Evolutionary conservation across 2,113 vertebrate genomes (phyloP).

Genomic region (Syngnathus scovelli): DNA sequence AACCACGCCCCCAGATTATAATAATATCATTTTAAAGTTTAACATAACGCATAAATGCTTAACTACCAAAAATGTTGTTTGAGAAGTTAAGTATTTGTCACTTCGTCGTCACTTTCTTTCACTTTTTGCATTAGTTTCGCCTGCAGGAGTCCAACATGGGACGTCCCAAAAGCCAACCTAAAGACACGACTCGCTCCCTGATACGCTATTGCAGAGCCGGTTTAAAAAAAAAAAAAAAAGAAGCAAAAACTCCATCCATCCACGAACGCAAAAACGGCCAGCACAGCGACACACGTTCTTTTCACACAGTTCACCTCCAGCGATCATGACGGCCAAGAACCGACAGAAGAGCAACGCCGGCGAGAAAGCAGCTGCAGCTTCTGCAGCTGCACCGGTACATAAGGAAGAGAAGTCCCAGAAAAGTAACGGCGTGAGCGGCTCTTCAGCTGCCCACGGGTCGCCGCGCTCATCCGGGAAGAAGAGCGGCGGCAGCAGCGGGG

Average conservation of each 20-base stretch:
- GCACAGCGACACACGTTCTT: neutral
- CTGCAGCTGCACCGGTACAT: constrained; percentile 9
- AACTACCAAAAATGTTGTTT: neutral
- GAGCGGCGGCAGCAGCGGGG: neutral
- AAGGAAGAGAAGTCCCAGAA: constrained; percentile 61
- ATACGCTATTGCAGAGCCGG: constrained; percentile 60
- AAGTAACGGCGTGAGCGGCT: constrained; percentile 39
- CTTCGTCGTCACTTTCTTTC: constrained; percentile 1
- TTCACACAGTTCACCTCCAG: neutral
- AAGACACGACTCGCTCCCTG: constrained; percentile 67
- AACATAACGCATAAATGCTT: neutral
- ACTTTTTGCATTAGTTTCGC: constrained; percentile 2
- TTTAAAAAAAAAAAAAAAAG: constrained; percentile 3
- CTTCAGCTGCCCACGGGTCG: constrained; percentile 36
- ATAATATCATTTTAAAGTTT: neutral
- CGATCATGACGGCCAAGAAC: constrained; percentile 66
- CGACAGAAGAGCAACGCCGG: constrained; percentile 53
- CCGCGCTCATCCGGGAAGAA: constrained; percentile 19
- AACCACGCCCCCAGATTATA: neutral
- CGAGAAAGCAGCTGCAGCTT: constrained; percentile 45
- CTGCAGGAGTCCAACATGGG: constrained; percentile 15
- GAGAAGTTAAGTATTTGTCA: constrained; percentile 1
- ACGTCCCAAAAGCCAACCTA: constrained; percentile 47
- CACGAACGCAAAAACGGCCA: constrained; percentile 48
- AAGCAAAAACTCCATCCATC: constrained; percentile 28